A percentile compares a stretch with the other conserved stretches of the same genome.
Conservation (phyloP, 2,113 vertebrate species). For the Procapra przewalskii region DNA sequence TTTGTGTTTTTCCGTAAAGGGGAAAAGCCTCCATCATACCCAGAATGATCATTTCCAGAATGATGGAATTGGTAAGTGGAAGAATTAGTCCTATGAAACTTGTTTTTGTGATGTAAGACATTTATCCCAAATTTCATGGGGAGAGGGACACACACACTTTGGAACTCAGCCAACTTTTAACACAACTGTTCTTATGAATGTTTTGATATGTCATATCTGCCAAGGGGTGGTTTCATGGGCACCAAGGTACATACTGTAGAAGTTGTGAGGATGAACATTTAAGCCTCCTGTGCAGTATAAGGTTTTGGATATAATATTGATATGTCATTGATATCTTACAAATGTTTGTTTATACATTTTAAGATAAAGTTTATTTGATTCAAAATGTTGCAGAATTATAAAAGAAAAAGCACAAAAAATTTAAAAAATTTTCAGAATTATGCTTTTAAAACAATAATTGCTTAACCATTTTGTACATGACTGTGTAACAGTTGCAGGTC, state of each 20-base stretch:
- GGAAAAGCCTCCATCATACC: constrained; percentile 90
- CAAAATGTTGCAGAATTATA: not conserved
- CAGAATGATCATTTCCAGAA: constrained; percentile 94
- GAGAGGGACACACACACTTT: not conserved
- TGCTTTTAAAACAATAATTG: not conserved
- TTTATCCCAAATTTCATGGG: not conserved
- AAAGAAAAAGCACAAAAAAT: not conserved
- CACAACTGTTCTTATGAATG: not conserved
- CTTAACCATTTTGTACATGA: not conserved
- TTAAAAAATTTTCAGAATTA: not conserved
- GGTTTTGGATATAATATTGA: not conserved
- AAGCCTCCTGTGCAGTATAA: not conserved
- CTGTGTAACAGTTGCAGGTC: not conserved
- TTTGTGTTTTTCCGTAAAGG: constrained; percentile 79
- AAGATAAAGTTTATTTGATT: constrained; percentile 22
- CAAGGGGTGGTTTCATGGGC: not conserved
- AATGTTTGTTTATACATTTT: not conserved
- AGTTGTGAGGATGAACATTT: not conserved
- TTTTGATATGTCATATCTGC: not conserved
- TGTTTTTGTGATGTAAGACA: not conserved
- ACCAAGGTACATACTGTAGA: not conserved
- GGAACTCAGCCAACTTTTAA: not conserved
- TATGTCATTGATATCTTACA: not conserved
- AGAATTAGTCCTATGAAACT: constrained; percentile 9
- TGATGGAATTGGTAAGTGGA: constrained; percentile 93